Evolutionary conservation across 1,140 invertebrate species (phyloP), one percentile per base, ranked within the genome.

Genomic region (Plodia interpunctella): DNA sequence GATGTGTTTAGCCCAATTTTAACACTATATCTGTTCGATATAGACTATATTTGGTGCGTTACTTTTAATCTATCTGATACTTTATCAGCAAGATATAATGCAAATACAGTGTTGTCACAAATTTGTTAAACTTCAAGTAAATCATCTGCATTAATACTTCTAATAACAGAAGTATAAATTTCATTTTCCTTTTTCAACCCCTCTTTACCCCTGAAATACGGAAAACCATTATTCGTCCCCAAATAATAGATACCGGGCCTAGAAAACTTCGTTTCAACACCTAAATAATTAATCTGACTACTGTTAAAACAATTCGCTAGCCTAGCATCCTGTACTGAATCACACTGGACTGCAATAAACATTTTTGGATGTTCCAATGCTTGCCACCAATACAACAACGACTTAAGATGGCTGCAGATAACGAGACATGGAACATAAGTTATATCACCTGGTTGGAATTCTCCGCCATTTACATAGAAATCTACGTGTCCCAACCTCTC

Each of bases 391-490:
- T 87, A 88, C 0, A 89, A 17, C 0, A 77, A 63, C 2, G 84
- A 54, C 56, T 76, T 66, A 0, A 87, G 0, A 50, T 90, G 87
- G 58, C 83, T 87, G 19, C 87, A 90, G 4, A 90, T 11, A 4
- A 87, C 65, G 0, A 88, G 19, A 58, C 87, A 90, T 0, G 87
- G 87, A 5, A 90, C 64, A 28, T 75, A 81, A 0, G 78, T 71
- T 13, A 88, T 78, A 60, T 88, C 85, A 6, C 78, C 53, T 0
- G 94, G 94, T 70, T 96, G 94, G 15, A 91, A 77, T 59, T 91
- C 90, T 0, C 94, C 94, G 0, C 94, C 95, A 66, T 96, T 96
- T 0, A 94, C 91, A 65, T 95, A 96, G 68, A 94, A 93, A 78
- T 96, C 94, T 2, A 94, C 91, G 72, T 94, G 92, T 0, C 94